Evolutionary conservation across 2,888 invertebrate genomes (phyloP), one percentile per base, ranked within the genome.

Genomic region (Perizoma affinitatum): DNA sequence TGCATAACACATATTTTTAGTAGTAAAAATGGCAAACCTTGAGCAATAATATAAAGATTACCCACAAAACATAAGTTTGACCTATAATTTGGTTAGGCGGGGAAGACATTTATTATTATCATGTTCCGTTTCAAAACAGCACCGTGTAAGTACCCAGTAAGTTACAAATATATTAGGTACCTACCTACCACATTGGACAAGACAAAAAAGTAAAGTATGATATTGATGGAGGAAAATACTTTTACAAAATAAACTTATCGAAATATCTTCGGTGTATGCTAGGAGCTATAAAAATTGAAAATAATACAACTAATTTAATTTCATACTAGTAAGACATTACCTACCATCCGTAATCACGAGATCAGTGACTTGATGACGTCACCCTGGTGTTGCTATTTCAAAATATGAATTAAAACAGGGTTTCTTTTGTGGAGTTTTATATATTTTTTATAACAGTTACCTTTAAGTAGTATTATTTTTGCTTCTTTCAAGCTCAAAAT

Each of bases 211-310:
- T 65, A 68, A 74, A 78, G 90, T 90, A 90, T 88, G 78, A 86
- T 89, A 92, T 92, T 92, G 92, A 92, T 92, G 92, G 92, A 91
- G 90, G 89, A 91, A 82, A 85, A 88, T 88, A 87, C 22, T 83
- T 90, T 91, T 90, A 91, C 86, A 91, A 90, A 90, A 91, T 91
- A 91, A 91, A 87, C 92, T 92, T 92, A 92, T 90, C 90, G 86
- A 91, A 90, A 91, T 91, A 92, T 92, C 92, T 92, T 92, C 92
- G 92, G 92, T 92, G 90, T 92, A 92, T 87, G 90, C 92, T 91
- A 92, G 92, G 91, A 92, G 83, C 90, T 92, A 91, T 90, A 90
- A 90, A 92, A 91, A 90, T 88, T 91, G 90, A 90, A 91, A 92
- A 91, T 91, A 91, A 90, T 92, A 91, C 88, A 90, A 88, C 90